Evolutionary conservation across 2,888 invertebrate genomes (phyloP).

Genomic region (Diaperis boleti): DNA sequence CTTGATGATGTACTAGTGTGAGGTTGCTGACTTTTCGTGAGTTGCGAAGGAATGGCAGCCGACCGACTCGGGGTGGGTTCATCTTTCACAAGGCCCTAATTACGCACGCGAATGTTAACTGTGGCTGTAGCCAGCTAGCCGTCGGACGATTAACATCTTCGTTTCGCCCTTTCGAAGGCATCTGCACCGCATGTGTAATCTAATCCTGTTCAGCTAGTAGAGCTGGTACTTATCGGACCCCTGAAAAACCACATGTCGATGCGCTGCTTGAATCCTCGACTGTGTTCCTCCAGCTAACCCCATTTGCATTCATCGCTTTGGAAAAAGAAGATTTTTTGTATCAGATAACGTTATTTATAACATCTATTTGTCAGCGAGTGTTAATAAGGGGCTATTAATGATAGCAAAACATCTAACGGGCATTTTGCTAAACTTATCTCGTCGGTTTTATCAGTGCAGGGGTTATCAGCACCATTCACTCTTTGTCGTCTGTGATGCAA

Average conservation of each 20-base stretch:
- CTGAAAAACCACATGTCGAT: constrained; percentile 58
- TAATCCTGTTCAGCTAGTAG: constrained; percentile 49
- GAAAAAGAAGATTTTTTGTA: constrained; percentile 14
- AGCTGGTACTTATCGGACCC: constrained; percentile 52
- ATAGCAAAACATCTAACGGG: constrained; percentile 20
- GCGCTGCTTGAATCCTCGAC: constrained; percentile 30
- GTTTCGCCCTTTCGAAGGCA: constrained; percentile 47
- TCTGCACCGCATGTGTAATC: constrained; percentile 55
- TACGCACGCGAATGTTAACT: constrained; percentile 54
- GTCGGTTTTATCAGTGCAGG: constrained; percentile 16
- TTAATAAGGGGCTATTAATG: constrained; percentile 27
- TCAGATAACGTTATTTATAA: constrained; percentile 29
- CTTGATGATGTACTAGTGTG: constrained; percentile 11
- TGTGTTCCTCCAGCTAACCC: constrained; percentile 3
- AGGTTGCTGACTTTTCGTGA: constrained; percentile 30
- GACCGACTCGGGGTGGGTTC: constrained; percentile 44
- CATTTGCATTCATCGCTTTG: constrained; percentile 30
- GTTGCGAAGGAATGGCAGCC: constrained; percentile 45
- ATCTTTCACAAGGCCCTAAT: constrained; percentile 53
- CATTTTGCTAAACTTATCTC: constrained; percentile 10
- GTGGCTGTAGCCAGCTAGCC: constrained; percentile 41
- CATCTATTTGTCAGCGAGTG: constrained; percentile 24
- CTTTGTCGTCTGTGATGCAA: constrained; percentile 15
- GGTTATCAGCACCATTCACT: constrained; percentile 21
- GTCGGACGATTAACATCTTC: constrained; percentile 46